phyloP scores from a whole-genome alignment of 1,140 invertebrate genomes.

The Drosophila subobscura region DNA sequence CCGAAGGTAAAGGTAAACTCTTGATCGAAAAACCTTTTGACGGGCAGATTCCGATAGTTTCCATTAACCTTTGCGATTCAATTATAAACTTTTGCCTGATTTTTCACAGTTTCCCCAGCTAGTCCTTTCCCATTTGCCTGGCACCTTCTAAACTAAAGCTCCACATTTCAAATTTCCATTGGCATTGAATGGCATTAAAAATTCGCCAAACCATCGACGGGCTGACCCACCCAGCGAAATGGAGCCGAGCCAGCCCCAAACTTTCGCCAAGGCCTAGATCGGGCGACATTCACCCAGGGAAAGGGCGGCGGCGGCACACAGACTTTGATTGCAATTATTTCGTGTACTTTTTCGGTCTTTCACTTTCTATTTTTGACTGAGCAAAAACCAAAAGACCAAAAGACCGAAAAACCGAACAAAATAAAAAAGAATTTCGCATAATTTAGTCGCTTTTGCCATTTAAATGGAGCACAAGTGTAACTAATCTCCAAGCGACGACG shows the following conservation, averaged over 20 bases:
- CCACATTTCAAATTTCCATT: constrained; percentile 29
- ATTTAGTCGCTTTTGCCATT: constrained; percentile 60
- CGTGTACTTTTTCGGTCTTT: constrained; percentile 33
- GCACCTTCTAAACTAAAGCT: constrained; percentile 3
- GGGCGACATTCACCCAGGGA: constrained; percentile 44
- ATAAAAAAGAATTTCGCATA: constrained; percentile 60
- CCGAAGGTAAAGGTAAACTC: too few relatives aligned
- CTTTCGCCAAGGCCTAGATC: constrained; percentile 44
- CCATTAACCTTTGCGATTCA: too few relatives aligned
- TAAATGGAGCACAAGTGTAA: constrained; percentile 81
- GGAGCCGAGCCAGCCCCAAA: constrained; percentile 9
- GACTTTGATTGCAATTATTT: constrained; percentile 51
- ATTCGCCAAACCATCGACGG: constrained; percentile 29
- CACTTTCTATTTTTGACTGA: constrained; percentile 40
- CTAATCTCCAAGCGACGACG: constrained; percentile 70
- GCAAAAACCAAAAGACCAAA: constrained; percentile 15
- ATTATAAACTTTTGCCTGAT: too few relatives aligned
- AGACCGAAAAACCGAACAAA: constrained; percentile 22
- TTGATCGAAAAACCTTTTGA: too few relatives aligned
- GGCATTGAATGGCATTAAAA: constrained; percentile 41
- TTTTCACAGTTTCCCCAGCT: too few relatives aligned
- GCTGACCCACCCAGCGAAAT: constrained; percentile 44
- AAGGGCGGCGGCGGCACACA: constrained; percentile 26
- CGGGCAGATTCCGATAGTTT: too few relatives aligned
- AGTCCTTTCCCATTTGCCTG: neutral